Evolutionary conservation across 2,797 vertebrate species (phyloP).

Genomic region (Sebastes cheni): DNA sequence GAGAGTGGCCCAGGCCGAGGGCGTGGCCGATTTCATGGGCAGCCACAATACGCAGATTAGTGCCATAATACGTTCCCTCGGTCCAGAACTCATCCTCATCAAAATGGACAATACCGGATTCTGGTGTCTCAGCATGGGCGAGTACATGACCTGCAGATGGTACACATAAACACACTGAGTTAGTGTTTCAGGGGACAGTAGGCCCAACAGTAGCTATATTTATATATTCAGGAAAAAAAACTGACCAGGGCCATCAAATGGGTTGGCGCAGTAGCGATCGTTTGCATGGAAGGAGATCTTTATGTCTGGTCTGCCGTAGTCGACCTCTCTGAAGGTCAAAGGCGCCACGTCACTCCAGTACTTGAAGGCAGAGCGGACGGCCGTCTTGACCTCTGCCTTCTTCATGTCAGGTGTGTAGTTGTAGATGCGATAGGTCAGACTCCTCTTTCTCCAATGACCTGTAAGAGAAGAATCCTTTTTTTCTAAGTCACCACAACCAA

Average conservation of each 20-base stretch:
- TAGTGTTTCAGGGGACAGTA: not conserved
- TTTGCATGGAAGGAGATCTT: slow-evolving; percentile 86
- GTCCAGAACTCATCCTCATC: slow-evolving; percentile 92
- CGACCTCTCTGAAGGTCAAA: slow-evolving; percentile 86
- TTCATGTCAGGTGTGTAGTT: slow-evolving; percentile 86
- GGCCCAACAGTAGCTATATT: not conserved
- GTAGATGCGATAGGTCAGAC: slow-evolving; percentile 86
- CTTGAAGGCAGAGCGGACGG: slow-evolving; percentile 85
- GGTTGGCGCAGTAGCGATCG: slow-evolving; percentile 74
- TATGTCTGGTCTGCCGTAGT: slow-evolving; percentile 85
- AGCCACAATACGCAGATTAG: slow-evolving; percentile 91
- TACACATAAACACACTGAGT: not conserved
- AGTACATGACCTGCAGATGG: slow-evolving; percentile 83
- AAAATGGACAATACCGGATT: slow-evolving; percentile 89
- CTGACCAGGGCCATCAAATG: slow-evolving; percentile 89
- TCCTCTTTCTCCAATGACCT: slow-evolving; percentile 89
- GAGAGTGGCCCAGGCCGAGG: slow-evolving; percentile 90
- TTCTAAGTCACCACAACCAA: not conserved
- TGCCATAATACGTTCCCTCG: slow-evolving; percentile 81
- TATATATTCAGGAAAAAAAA: not conserved
- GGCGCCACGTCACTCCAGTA: slow-evolving; percentile 87
- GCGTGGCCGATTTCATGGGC: slow-evolving; percentile 92
- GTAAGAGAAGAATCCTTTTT: not conserved
- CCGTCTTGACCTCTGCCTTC: slow-evolving; percentile 64
- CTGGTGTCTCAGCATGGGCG: slow-evolving; percentile 89